Evolutionary conservation across 2,888 invertebrate species (phyloP).

Genomic region (Chloromyia formosa): DNA sequence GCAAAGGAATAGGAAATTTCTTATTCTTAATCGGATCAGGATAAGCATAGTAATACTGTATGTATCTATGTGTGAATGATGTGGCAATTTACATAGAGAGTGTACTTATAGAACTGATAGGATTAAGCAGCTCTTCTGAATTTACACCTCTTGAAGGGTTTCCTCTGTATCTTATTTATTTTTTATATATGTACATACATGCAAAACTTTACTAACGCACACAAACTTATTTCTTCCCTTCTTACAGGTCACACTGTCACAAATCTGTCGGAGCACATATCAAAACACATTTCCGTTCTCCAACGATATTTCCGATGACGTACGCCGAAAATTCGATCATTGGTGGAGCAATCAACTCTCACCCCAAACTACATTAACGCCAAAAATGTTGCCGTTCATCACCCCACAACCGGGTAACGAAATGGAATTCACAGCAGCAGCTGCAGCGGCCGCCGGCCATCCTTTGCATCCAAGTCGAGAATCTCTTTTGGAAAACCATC

Average conservation of each 20-base stretch:
- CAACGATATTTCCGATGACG: conserved; percentile 82
- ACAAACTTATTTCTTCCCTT: too few relatives aligned
- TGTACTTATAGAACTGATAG: too few relatives aligned
- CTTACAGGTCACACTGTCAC: conserved; percentile 79
- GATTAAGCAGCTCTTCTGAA: too few relatives aligned
- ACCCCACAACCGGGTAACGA: conserved; percentile 58
- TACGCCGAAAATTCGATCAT: conserved; percentile 87
- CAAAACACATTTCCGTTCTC: conserved; percentile 72
- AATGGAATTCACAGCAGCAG: conserved; percentile 58
- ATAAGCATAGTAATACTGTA: conserved; percentile 50
- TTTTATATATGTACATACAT: too few relatives aligned
- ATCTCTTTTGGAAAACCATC: conserved; percentile 54
- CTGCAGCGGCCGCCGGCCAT: conserved; percentile 49
- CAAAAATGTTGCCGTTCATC: conserved; percentile 65
- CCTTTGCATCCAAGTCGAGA: conserved; percentile 57
- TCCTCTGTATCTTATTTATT: too few relatives aligned
- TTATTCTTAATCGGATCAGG: conserved; percentile 40
- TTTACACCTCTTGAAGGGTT: too few relatives aligned
- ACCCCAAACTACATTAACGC: conserved; percentile 67
- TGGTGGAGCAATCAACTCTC: conserved; percentile 86
- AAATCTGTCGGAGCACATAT: conserved; percentile 82
- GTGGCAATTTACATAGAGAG: conserved; percentile 50
- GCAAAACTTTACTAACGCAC: too few relatives aligned
- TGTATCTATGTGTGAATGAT: conserved; percentile 48
- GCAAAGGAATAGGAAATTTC: conserved; percentile 22